phyloP scores from a whole-genome alignment of 2,797 vertebrate species.

The Leontocebus nigricollis region DNA sequence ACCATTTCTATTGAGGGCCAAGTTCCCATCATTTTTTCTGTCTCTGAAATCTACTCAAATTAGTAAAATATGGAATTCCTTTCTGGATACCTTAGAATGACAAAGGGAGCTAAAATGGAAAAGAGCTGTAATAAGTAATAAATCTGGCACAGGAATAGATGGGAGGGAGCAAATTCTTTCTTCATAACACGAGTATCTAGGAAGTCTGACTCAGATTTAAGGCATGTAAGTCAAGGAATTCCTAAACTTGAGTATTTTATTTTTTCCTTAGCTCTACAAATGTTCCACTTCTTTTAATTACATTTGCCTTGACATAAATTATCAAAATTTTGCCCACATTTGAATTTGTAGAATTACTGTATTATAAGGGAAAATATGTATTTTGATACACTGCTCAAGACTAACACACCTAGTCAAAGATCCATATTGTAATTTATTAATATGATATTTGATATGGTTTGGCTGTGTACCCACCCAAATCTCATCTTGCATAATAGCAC shows the following conservation, averaged over 20 bases:
- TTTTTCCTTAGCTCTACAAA: constrained; percentile 18
- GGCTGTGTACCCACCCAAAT: background rate
- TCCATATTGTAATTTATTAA: background rate
- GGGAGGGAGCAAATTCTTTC: constrained; percentile 39
- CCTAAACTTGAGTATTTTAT: constrained; percentile 42
- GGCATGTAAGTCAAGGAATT: constrained; percentile 39
- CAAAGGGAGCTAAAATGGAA: constrained; percentile 67
- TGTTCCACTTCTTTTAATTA: background rate
- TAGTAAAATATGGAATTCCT: constrained; percentile 39
- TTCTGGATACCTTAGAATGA: constrained; percentile 58
- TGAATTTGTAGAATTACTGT: constrained; percentile 32
- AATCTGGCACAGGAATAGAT: background rate
- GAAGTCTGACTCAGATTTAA: constrained; percentile 62
- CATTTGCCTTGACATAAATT: background rate
- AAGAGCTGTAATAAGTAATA: constrained; percentile 59
- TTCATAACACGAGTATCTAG: background rate
- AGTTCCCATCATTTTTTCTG: constrained; percentile 17
- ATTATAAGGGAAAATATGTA: background rate
- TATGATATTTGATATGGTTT: background rate
- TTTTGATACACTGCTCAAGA: background rate
- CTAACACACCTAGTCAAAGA: background rate
- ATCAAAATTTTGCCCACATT: constrained; percentile 1
- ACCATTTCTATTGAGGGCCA: background rate
- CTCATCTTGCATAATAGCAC: background rate
- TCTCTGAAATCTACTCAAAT: constrained; percentile 25